These are phyloP conservation scores for Hyphantria cunea DNA, from an alignment of 1,140 invertebrate genomes.

Conservation along the genomic window DNA sequence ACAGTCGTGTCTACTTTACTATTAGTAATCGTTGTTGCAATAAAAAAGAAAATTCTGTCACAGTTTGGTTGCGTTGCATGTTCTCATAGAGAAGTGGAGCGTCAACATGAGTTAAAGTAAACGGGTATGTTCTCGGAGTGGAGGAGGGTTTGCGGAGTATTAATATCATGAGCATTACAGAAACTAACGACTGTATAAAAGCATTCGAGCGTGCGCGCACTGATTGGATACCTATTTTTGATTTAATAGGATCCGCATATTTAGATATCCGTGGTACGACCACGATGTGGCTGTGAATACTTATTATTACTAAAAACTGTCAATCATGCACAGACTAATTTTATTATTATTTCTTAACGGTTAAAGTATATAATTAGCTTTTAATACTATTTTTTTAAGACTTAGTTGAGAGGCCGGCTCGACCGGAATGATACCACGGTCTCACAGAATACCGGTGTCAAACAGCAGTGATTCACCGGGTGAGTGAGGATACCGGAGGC, in stretches of 20 bases:
- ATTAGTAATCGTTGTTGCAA: no score
- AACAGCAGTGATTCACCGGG: no score
- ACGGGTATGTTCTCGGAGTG: not conserved
- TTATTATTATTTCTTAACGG: not conserved
- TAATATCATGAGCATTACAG: conserved; percentile 26
- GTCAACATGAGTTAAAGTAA: conserved; percentile 37
- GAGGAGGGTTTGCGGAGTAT: conserved; percentile 21
- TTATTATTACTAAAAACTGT: conserved; percentile 1
- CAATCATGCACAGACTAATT: not conserved
- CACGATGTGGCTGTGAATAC: not conserved
- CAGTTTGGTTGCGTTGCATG: no score
- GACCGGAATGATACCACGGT: no score
- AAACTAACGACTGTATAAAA: conserved; percentile 62
- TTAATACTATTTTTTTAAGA: no score
- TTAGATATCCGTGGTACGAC: conserved; percentile 53
- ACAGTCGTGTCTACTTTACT: no score
- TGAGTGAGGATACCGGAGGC: no score
- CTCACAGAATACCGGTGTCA: no score
- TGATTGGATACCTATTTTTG: conserved; percentile 74
- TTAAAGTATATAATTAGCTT: not conserved
- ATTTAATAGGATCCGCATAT: conserved; percentile 69
- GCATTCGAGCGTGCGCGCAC: conserved; percentile 49
- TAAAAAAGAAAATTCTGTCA: no score
- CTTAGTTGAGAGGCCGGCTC: no score
- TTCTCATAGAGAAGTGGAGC: not conserved